These are phyloP conservation scores for Leptobrachium ailaonicum DNA, from an alignment of 2,113 vertebrate genomes.

Conservation along the genomic window DNA sequence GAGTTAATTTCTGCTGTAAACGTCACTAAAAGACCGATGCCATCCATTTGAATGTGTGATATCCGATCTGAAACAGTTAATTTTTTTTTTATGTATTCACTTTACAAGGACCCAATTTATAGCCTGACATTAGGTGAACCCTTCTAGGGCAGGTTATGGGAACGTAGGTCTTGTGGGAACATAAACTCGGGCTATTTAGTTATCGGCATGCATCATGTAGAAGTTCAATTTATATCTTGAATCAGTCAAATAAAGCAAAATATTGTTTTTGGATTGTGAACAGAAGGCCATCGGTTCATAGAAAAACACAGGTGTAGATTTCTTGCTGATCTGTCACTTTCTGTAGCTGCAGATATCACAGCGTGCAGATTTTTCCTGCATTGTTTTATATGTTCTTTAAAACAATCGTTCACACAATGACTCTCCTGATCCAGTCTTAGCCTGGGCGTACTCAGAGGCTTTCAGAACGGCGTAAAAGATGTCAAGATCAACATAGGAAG, in stretches of 20 bases:
- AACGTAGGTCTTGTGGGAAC: constrained; percentile 39
- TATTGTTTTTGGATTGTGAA: constrained; percentile 42
- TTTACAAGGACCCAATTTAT: constrained; percentile 20
- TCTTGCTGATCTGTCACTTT: constrained; percentile 38
- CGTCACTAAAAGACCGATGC: no score
- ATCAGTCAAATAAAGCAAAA: constrained; percentile 30
- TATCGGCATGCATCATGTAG: constrained; percentile 41
- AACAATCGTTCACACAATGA: constrained; percentile 35
- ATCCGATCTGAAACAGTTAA: constrained; percentile 27
- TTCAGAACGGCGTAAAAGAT: no score
- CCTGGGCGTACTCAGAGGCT: background rate
- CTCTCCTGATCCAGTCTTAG: background rate
- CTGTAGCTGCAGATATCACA: constrained; percentile 26
- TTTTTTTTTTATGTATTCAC: constrained; percentile 32
- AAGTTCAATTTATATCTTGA: constrained; percentile 35
- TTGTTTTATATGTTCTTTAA: constrained; percentile 18
- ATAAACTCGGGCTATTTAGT: constrained; percentile 28
- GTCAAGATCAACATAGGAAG: no score
- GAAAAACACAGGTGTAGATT: constrained; percentile 41
- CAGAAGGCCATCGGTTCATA: constrained; percentile 13
- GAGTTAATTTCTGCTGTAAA: no score
- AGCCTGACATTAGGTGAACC: constrained; percentile 29
- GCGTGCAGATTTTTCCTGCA: constrained; percentile 41
- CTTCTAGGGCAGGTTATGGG: constrained; percentile 42
- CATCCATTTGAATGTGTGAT: no score